phyloP scores from a whole-genome alignment of 2,888 invertebrate genomes.

The Agrochola lota region DNA sequence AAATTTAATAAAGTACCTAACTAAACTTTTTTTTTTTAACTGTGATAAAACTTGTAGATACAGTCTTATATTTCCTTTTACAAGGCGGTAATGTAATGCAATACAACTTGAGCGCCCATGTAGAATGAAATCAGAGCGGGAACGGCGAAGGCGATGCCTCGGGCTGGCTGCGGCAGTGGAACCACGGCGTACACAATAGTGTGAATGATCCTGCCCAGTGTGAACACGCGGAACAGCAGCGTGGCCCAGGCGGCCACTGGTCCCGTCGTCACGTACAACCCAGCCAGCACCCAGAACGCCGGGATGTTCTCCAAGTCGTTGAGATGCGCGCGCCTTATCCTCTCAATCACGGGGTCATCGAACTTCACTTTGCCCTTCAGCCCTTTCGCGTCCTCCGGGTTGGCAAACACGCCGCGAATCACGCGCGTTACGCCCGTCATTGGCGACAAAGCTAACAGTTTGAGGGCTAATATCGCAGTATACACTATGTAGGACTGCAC shows the following conservation, averaged over 20 bases:
- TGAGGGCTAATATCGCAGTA: conserved; percentile 81
- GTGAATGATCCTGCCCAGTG: conserved; percentile 90
- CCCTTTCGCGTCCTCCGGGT: conserved; percentile 81
- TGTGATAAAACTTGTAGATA: conserved; percentile 1
- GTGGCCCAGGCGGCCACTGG: conserved; percentile 85
- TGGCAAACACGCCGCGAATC: conserved; percentile 76
- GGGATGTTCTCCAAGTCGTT: conserved; percentile 94
- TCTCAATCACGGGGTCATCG: conserved; percentile 81
- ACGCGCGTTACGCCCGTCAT: conserved; percentile 77
- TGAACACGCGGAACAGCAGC: conserved; percentile 87
- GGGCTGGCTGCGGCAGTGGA: conserved; percentile 90
- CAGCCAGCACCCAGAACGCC: conserved; percentile 91
- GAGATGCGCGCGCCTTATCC: conserved; percentile 90
- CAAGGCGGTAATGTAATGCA: conserved; percentile 75
- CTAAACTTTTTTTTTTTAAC: too few species aligned
- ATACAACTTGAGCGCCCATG: conserved; percentile 80
- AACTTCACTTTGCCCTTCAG: conserved; percentile 78
- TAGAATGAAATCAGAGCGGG: conserved; percentile 78
- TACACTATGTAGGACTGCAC: conserved; percentile 83
- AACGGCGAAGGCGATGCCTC: conserved; percentile 79
- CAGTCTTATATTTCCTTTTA: conserved; percentile 51
- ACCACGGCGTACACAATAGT: conserved; percentile 92
- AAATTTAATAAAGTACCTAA: conserved; percentile 11
- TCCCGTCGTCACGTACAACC: conserved; percentile 91
- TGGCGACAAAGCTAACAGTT: conserved; percentile 74